Conservation (phyloP, 2,797 vertebrate genomes). For the Spinus pinus region DNA sequence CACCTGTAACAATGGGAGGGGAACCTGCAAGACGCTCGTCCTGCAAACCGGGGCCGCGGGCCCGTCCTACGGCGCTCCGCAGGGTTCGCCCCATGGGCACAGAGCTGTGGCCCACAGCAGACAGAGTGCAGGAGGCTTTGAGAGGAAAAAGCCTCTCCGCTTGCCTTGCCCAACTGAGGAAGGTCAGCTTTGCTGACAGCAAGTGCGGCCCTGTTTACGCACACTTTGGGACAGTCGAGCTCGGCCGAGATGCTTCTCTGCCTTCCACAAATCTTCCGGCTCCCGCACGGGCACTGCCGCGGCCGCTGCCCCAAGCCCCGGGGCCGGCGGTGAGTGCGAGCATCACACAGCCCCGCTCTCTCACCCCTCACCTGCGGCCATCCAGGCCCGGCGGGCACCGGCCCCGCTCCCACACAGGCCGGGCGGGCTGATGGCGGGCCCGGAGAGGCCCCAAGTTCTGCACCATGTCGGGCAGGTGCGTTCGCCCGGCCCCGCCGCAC, state of each 20-base stretch:
- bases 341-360: neutral
- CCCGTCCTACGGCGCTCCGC: neutral
- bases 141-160: neutral
- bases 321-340: fast-evolving
- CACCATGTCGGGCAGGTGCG: neutral
- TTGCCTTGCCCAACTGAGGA: neutral
- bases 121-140: fast-evolving
- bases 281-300: fast-evolving
- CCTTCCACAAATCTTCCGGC: neutral
- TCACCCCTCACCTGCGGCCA: neutral
- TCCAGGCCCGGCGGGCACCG: neutral
- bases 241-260: neutral
- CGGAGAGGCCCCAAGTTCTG: fast-evolving
- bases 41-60: neutral
- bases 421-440: neutral
- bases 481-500: neutral
- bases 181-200: neutral
- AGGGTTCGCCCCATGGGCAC: fast-evolving
- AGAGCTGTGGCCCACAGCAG: fast-evolving
- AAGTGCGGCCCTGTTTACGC: too few species aligned
- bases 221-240: neutral
- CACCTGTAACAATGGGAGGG: neutral
- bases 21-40: fast-evolving
- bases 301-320: neutral
- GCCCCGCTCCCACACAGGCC: neutral